Conservation (phyloP, 2,113 vertebrate genomes). For the Mesoclemmys tuberculata region DNA sequence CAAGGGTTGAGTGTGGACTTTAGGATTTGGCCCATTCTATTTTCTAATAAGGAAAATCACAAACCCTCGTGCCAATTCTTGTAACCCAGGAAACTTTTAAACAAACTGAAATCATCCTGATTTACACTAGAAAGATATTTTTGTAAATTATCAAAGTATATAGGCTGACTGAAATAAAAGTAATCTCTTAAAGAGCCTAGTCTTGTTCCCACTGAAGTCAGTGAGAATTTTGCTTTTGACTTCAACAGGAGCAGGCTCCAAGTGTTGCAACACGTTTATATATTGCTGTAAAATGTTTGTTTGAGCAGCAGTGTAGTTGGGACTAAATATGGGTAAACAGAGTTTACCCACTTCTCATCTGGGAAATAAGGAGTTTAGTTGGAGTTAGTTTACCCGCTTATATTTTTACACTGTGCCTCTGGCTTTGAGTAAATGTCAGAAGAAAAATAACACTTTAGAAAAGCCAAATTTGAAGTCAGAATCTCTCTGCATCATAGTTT, state of each 20-base stretch:
- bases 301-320: not conserved
- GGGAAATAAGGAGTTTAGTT: not conserved
- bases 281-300: not conserved
- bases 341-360: not conserved
- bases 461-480: not conserved
- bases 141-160: not conserved
- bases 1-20: not conserved
- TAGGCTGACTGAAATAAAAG: not conserved
- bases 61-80: not conserved
- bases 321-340: not conserved
- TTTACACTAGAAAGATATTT: not conserved
- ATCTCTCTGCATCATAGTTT: not conserved
- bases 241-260: not conserved
- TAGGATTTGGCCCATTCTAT: accelerated
- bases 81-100: not conserved
- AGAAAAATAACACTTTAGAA: not conserved
- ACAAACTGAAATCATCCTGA: not conserved
- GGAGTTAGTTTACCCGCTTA: not conserved
- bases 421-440: not conserved
- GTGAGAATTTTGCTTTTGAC: not conserved
- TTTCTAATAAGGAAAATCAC: not conserved
- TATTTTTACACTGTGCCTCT: not conserved
- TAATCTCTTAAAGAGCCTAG: not conserved
- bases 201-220: not conserved
- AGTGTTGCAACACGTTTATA: not conserved